phyloP scores from a whole-genome alignment of 2,888 invertebrate genomes.

The Lepidocyrtoides sp. region DNA sequence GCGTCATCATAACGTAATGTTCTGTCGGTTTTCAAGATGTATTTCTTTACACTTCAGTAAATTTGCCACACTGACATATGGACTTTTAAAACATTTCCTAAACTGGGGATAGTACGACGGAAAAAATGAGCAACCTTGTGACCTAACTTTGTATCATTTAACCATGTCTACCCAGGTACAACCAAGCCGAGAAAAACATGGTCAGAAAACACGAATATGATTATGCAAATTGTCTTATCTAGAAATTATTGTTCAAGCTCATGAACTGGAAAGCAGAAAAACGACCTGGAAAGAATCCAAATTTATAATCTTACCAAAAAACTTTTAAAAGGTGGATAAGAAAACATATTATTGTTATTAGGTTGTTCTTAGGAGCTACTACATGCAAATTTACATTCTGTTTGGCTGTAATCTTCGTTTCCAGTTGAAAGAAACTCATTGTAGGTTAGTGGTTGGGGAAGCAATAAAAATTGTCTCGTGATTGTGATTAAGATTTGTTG shows the following conservation, averaged over 20 bases:
- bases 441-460: too few relatives aligned
- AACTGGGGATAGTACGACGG: background rate
- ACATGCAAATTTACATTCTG: too few relatives aligned
- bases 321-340: background rate
- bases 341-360: too few relatives aligned
- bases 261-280: slow-evolving; percentile 22
- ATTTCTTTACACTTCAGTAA: slow-evolving; percentile 26
- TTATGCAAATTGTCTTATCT: slow-evolving; percentile 5
- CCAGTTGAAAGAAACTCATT: too few relatives aligned
- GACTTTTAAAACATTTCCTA: background rate
- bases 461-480: too few relatives aligned
- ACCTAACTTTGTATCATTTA: background rate
- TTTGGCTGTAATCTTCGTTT: too few relatives aligned
- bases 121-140: background rate
- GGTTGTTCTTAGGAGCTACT: too few relatives aligned
- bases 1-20: too few relatives aligned
- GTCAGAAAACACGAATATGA: background rate
- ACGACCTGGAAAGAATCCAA: slow-evolving; percentile 9
- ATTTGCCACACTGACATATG: slow-evolving; percentile 9
- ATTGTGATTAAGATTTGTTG: too few relatives aligned
- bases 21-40: background rate
- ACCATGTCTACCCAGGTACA: background rate
- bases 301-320: background rate
- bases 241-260: background rate
- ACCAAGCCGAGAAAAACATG: background rate